Evolutionary conservation across 1,140 invertebrate genomes (phyloP).

Genomic region (Onthophagus taurus): DNA sequence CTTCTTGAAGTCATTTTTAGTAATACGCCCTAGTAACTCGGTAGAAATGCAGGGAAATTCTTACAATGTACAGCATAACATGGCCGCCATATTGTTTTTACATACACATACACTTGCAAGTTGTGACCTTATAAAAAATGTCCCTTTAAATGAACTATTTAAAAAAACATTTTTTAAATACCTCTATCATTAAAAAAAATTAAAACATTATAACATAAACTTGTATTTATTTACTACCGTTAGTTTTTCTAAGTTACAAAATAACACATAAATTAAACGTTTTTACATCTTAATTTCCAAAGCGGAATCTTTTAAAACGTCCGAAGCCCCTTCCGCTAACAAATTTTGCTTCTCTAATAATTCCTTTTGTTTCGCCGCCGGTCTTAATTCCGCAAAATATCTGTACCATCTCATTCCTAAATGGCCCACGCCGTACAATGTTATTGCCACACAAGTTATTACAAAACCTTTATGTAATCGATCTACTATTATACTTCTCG

Average conservation of each 20-base stretch:
- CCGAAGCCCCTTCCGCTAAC: conserved; percentile 42
- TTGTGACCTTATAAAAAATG: conserved; percentile 11
- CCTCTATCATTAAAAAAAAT: too few relatives aligned
- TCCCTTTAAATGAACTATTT: too few relatives aligned
- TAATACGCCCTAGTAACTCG: background rate
- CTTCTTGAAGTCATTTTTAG: conserved; percentile 27
- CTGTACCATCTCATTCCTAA: conserved; percentile 40
- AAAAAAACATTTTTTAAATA: too few relatives aligned
- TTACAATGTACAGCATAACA: conserved; percentile 4
- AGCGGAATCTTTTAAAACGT: conserved; percentile 30
- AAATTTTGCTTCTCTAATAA: conserved; percentile 38
- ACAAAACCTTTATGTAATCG: conserved; percentile 43
- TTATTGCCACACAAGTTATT: conserved; percentile 41
- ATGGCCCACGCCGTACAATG: conserved; percentile 39
- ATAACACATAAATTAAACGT: too few relatives aligned
- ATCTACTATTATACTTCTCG: conserved; percentile 38
- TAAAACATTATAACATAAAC: too few relatives aligned
- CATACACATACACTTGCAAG: conserved; percentile 8
- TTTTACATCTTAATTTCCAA: background rate
- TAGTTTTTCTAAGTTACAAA: too few relatives aligned
- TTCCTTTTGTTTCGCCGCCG: conserved; percentile 38
- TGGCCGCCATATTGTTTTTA: conserved; percentile 17
- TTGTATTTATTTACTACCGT: too few relatives aligned
- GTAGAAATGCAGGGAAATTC: conserved; percentile 5
- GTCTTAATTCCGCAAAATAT: conserved; percentile 40